Base-by-base conservation (phyloP, 2,797 vertebrate species). In the Betta splendens region DNA sequence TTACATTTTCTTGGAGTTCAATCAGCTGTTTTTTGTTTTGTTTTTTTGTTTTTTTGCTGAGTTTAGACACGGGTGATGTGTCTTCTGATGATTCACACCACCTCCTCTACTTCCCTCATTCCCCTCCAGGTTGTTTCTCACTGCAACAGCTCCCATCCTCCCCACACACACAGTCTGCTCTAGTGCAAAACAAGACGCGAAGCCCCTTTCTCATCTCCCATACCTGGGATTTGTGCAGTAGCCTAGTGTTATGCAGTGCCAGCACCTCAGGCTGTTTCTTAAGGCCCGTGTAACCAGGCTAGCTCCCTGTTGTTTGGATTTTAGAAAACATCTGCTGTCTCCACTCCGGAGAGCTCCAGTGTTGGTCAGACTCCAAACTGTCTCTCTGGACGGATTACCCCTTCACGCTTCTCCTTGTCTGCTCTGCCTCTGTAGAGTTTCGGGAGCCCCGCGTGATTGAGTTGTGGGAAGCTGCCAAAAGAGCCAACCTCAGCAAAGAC, bases 371-470 rank as follows among this genome's bases (percentile, higher is more conserved):
- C 51, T 75, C 39, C 46, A 66, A 31, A 56, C 35, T 6, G 46
- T 61, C 45, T 65, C 45, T 12, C 16, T 29, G 23, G 50, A 40
- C 28, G 31, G 31, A 63, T 75, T 13, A 32, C 65, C 48, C 54
- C 36, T 42, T 67, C n/a, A 49, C 70, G 21, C 38, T 2, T 20
- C 29, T 25, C 7, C 35, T 22, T 25, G 7, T 57, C 15, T 50
- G 6, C 31, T 63, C 22, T 7, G 54, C 25, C 29, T 49, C 29
- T 56, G 47, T 66, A 99, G 98, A 96, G 79, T 99, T 98, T 52
- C 94, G 91, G 67, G 96, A 99, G 75, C 98, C 97, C 3, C 92
- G 95, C 70, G 98, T 98, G 72, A 95, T 95, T 17, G 97, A 98
- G 44, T 87, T 99, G 78, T 98, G 98, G 98, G 96, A 98, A 51